Percentiles rank a stretch among this genome's conserved stretches.
Evolutionary conservation across 2,797 vertebrate species (phyloP).

Genomic region (Takifugu rubripes): DNA sequence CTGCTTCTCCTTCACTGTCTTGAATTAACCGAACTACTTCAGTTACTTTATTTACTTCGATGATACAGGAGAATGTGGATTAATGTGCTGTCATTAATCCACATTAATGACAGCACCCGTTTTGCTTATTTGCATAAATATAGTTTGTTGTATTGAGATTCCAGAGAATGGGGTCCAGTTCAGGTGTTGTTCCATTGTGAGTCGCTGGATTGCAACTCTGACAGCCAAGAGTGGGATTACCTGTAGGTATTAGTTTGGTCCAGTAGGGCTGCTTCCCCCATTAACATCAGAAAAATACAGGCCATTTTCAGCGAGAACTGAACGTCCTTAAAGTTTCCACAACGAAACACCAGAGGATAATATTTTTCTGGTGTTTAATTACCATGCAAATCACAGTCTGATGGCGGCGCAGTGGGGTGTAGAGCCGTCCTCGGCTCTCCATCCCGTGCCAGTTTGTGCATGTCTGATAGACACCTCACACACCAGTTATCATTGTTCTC

Average conservation of each 20-base stretch:
- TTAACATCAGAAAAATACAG: too few relatives aligned
- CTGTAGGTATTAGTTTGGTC: too few relatives aligned
- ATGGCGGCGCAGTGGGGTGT: conserved; percentile 41
- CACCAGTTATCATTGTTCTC: conserved; percentile 73
- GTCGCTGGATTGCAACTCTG: too few relatives aligned
- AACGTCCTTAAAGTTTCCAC: conserved; percentile 10
- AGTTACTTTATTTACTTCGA: conserved; percentile 18
- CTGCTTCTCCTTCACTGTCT: neutral
- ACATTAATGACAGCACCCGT: too few relatives aligned
- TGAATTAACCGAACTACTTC: neutral
- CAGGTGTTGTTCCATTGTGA: too few relatives aligned
- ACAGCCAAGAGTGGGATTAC: too few relatives aligned
- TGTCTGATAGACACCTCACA: conserved; percentile 67
- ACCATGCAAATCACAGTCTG: conserved; percentile 30
- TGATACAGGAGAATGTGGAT: too few relatives aligned
- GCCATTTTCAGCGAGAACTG: neutral
- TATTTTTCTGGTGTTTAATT: conserved; percentile 13
- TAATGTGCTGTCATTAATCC: neutral
- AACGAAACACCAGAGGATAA: conserved; percentile 27
- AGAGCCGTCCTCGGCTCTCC: conserved; percentile 38
- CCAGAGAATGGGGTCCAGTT: too few relatives aligned
- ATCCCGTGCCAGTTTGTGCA: conserved; percentile 53
- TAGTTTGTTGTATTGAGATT: too few relatives aligned
- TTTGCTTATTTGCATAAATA: too few relatives aligned
- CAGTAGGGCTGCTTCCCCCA: too few relatives aligned